Conservation (phyloP, 2,113 vertebrate genomes). For the Gadus macrocephalus region DNA sequence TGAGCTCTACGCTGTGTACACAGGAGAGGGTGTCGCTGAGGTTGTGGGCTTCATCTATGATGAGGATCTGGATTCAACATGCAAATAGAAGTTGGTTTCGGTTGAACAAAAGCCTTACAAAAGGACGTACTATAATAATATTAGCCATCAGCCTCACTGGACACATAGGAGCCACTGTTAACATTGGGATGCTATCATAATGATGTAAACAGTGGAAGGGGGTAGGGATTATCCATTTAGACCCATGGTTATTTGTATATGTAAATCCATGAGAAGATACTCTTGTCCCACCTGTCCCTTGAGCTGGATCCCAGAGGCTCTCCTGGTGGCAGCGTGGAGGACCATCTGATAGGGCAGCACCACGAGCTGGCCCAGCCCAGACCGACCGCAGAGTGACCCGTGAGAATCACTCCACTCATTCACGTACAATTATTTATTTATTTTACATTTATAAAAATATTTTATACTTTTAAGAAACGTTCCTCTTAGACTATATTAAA, state of each 20-base stretch:
- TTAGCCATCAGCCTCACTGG: background rate
- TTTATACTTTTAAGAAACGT: too few relatives aligned
- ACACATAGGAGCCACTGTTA: background rate
- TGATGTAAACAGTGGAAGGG: background rate
- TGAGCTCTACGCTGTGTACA: conserved; percentile 85
- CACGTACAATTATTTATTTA: too few relatives aligned
- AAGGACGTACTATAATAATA: background rate
- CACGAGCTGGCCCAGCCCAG: conserved; percentile 77
- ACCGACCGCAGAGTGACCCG: background rate
- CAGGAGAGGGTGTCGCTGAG: conserved; percentile 88
- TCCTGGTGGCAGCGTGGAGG: conserved; percentile 86
- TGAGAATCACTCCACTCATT: too few relatives aligned
- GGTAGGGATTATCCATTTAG: background rate
- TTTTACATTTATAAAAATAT: too few relatives aligned
- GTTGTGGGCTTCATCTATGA: conserved; percentile 97
- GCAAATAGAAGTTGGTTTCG: too few relatives aligned
- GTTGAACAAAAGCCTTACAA: too few relatives aligned
- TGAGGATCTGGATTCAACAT: conserved; percentile 25
- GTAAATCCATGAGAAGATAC: background rate
- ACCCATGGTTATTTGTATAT: background rate
- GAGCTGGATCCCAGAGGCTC: conserved; percentile 83
- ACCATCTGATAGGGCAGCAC: conserved; percentile 95
- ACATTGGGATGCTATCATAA: background rate
- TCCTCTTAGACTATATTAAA: too few relatives aligned
- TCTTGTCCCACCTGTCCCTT: conserved; percentile 82